These are phyloP conservation scores for Silurus lanzhouensis DNA, from an alignment of 2,797 vertebrate genomes.

Conservation along the genomic window DNA sequence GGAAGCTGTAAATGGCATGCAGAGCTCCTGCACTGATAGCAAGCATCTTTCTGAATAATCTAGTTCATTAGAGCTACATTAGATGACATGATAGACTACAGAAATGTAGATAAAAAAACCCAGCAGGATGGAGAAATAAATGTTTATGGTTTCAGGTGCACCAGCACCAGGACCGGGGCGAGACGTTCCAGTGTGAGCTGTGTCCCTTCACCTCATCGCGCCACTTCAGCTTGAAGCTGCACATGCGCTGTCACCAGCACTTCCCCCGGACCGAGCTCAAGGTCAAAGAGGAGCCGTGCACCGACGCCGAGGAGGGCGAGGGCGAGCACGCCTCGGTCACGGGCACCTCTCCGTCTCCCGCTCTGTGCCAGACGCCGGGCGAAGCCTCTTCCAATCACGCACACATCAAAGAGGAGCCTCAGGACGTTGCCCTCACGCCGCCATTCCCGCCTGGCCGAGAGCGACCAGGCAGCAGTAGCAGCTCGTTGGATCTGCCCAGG, in stretches of 20 bases:
- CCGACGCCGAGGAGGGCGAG: constrained; percentile 89
- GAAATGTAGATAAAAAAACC: no score
- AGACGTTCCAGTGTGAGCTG: constrained; percentile 98
- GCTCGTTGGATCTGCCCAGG: constrained; percentile 81
- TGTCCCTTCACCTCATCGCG: constrained; percentile 99
- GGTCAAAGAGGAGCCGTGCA: constrained; percentile 95
- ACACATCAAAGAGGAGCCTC: constrained; percentile 94
- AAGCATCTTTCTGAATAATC: no score
- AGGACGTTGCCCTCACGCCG: constrained; percentile 81
- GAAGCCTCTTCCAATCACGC: constrained; percentile 80
- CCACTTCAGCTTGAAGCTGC: constrained; percentile 99
- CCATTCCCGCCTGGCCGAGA: constrained; percentile 84
- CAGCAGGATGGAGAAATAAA: neutral
- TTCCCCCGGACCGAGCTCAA: constrained; percentile 94
- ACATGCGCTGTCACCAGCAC: constrained; percentile 99
- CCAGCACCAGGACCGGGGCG: constrained; percentile 98
- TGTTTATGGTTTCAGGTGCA: constrained; percentile 81
- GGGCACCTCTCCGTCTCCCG: constrained; percentile 75
- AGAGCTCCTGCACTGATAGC: no score
- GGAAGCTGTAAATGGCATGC: no score
- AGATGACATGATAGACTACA: no score
- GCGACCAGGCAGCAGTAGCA: constrained; percentile 82
- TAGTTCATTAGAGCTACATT: no score
- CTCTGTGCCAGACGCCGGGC: constrained; percentile 71
- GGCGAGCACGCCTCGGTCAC: constrained; percentile 70